These are phyloP conservation scores for Acipenser ruthenus DNA, from an alignment of 2,797 vertebrate species.

Conservation along the genomic window DNA sequence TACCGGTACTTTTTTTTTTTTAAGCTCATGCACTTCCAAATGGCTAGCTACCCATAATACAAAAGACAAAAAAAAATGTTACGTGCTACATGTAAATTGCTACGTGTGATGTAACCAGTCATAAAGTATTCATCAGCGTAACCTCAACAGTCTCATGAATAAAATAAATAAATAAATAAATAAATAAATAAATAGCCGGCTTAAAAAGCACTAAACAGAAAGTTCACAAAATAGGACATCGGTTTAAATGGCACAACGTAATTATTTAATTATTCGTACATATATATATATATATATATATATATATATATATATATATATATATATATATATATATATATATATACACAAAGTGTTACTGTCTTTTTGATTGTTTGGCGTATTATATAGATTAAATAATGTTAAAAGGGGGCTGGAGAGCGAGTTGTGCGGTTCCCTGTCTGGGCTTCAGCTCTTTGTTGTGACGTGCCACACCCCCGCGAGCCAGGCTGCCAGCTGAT, in stretches of 20 bases:
- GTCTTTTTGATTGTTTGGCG: neutral
- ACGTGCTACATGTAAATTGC: conserved; percentile 3
- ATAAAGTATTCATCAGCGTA: conserved; percentile 18
- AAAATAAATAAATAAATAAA: no score
- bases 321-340: no score
- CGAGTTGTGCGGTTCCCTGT: conserved; percentile 51
- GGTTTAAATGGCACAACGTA: conserved; percentile 11
- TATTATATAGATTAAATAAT: conserved; percentile 25
- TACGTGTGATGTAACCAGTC: conserved; percentile 21
- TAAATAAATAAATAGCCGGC: neutral
- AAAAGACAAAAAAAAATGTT: no score
- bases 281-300: no score
- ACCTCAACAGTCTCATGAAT: no score
- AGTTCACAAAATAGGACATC: conserved; percentile 37
- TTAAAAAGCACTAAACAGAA: conserved; percentile 17
- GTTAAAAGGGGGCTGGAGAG: conserved; percentile 45
- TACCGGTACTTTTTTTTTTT: no score
- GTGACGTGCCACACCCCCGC: conserved; percentile 74
- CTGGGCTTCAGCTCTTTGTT: conserved; percentile 68
- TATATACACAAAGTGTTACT: conserved; percentile 9
- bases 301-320: neutral
- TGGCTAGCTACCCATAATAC: neutral
- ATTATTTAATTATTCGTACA: conserved; percentile 20
- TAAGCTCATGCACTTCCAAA: neutral
- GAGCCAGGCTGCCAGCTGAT: conserved; percentile 71